Evolutionary conservation across 2,797 vertebrate genomes (phyloP).

Genomic region (Potorous gilbertii): DNA sequence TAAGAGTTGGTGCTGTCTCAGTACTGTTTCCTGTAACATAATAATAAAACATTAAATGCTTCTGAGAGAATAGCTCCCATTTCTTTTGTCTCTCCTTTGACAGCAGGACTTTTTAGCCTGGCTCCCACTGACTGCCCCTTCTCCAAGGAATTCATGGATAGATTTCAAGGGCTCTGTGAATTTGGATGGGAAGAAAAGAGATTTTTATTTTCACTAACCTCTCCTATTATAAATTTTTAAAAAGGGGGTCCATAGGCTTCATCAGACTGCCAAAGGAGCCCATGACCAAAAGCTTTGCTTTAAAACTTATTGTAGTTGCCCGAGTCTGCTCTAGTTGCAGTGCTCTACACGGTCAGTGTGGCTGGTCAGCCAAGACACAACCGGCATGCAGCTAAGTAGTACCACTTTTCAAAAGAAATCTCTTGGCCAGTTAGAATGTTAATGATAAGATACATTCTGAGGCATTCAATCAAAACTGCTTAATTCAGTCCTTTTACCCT

Average conservation of each 20-base stretch:
- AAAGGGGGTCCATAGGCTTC: not conserved
- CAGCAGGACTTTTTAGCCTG: not conserved
- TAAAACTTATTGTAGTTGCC: not conserved
- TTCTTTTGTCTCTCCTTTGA: slow-evolving; percentile 27
- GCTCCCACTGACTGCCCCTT: not conserved
- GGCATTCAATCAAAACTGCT: not conserved
- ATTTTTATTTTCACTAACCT: not conserved
- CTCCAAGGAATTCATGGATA: not conserved
- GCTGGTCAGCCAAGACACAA: not conserved
- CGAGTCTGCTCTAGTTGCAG: not conserved
- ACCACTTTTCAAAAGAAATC: not conserved
- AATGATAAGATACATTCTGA: not conserved
- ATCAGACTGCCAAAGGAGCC: not conserved
- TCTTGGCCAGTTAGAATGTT: slow-evolving; percentile 1
- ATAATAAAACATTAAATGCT: not conserved
- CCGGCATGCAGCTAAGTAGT: not conserved
- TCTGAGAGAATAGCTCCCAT: not conserved
- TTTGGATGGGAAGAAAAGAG: not conserved
- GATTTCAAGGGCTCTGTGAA: not conserved
- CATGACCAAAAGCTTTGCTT: not conserved
- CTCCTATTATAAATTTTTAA: not conserved
- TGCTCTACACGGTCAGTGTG: not conserved
- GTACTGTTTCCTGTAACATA: not conserved
- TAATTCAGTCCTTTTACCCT: not conserved
- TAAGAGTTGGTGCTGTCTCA: not conserved